Evolutionary conservation across 2,797 vertebrate species (phyloP).

Genomic region (Sternarchorhynchus goeldii): DNA sequence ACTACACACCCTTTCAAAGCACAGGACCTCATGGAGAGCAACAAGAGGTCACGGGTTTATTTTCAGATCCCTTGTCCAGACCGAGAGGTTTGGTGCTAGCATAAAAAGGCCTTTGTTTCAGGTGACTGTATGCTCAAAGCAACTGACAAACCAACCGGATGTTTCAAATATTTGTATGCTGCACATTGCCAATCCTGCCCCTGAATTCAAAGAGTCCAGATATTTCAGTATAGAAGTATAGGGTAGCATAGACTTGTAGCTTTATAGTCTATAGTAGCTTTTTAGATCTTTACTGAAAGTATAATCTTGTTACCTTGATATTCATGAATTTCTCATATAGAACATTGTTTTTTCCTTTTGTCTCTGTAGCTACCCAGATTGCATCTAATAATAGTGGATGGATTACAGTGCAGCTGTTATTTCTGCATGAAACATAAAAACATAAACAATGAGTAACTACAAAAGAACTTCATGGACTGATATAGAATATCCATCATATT

Average conservation of each 20-base stretch:
- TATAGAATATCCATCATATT: too few species aligned
- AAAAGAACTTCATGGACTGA: not conserved
- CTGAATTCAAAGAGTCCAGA: too few species aligned
- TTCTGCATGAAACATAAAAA: not conserved
- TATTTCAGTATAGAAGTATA: too few species aligned
- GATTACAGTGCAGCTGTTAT: too few species aligned
- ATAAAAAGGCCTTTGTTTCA: slow-evolving; percentile 55
- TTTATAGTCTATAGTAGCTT: not conserved
- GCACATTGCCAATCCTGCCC: too few species aligned
- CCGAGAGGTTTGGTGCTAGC: slow-evolving; percentile 42
- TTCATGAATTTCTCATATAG: too few species aligned
- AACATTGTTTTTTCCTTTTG: too few species aligned
- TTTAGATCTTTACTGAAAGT: not conserved
- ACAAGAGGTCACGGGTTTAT: slow-evolving; percentile 59
- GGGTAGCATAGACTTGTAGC: not conserved
- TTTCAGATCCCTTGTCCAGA: slow-evolving; percentile 56
- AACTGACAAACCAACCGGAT: not conserved
- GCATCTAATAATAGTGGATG: not conserved
- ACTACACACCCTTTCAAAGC: slow-evolving; percentile 33
- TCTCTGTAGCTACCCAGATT: not conserved
- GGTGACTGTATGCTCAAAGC: slow-evolving; percentile 5
- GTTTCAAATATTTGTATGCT: not conserved
- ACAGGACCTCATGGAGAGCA: slow-evolving; percentile 39
- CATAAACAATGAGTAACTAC: not conserved
- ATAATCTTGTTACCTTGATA: too few species aligned